These are phyloP conservation scores for Urocynchramus pylzowi DNA, from an alignment of 2,113 vertebrate species.

Conservation along the genomic window DNA sequence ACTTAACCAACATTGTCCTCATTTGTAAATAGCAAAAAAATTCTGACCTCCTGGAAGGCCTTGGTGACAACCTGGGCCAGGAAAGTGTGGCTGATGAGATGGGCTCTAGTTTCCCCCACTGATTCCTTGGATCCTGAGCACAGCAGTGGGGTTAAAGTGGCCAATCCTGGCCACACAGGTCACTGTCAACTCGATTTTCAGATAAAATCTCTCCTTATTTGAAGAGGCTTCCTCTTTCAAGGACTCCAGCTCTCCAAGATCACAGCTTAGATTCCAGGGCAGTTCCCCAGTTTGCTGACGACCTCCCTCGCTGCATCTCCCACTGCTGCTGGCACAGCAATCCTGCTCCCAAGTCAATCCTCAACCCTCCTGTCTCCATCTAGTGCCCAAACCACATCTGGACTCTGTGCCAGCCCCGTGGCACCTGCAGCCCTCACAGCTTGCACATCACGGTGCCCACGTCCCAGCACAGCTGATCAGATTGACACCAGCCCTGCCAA, in stretches of 20 bases:
- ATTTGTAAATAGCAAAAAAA: neutral
- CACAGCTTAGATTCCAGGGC: neutral
- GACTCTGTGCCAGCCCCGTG: neutral
- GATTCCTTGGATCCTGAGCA: neutral
- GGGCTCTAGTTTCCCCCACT: neutral
- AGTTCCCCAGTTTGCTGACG: neutral
- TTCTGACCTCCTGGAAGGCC: neutral
- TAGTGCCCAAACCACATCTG: neutral
- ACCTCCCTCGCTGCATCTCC: fast-evolving
- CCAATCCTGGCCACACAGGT: neutral
- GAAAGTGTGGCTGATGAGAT: neutral
- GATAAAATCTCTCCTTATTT: neutral
- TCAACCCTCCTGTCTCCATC: constrained; percentile 40
- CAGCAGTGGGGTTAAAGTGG: neutral
- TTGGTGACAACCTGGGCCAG: neutral
- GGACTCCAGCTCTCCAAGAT: neutral
- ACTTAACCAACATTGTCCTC: neutral
- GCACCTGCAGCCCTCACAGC: neutral
- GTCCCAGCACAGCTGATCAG: neutral
- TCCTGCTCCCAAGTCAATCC: neutral
- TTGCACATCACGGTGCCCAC: neutral
- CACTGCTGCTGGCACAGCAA: neutral
- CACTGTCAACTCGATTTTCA: neutral
- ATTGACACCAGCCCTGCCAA: neutral
- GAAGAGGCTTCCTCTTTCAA: neutral